Evolutionary conservation across 30 jellyfish, hydroid and myxozoan species (phyloP), one percentile per base, ranked within the genome.

Genomic region (Hydractinia symbiolongicarpus): DNA sequence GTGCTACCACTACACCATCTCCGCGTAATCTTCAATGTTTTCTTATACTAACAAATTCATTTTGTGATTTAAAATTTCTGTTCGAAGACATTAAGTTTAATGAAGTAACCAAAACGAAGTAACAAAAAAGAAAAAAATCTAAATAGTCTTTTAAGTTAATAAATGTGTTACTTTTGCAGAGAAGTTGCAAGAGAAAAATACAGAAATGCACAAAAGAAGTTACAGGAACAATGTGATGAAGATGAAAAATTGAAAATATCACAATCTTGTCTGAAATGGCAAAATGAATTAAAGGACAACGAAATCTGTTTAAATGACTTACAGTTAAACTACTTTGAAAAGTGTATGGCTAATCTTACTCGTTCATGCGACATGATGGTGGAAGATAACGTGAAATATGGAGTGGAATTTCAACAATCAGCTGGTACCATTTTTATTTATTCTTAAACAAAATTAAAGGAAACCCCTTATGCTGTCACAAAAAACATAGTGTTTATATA

Each of bases 371-470:
- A 89, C 66, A 52, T 91, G 10, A 74, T 89, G 86, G 79, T 83
- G 64, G 96, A 89, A 9, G 96, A 89, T 61, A 81, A 84, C 57
- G 64, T 54, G 88, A 89, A 88, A 56, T 89, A 82, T 67, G 92
- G 94, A 11, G 77, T 73, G 60, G 76, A 49, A 11, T 89, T 89
- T 61, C 75, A 66, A 19, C 50, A 58, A 50, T 53, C 96, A 6
- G 40, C 88, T 61, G 96, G 96, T 84, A n/a, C 7, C 64, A 19
- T 53, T 16, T 16, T 68, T 11, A 21, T 30, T 30, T 30, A 30
- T 30, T 30, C 44, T 30, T 30, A 30, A 30, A 30, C 2, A 30
- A 30, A 30, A 30, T 30, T 30, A 30, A 30, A 30, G 44, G 44
- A 30, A 30, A 30, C 44, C 44, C 44, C 44, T 30, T 30, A 30